These are phyloP conservation scores for Nasua narica DNA, from an alignment of 2,797 vertebrate genomes.

Conservation along the genomic window DNA sequence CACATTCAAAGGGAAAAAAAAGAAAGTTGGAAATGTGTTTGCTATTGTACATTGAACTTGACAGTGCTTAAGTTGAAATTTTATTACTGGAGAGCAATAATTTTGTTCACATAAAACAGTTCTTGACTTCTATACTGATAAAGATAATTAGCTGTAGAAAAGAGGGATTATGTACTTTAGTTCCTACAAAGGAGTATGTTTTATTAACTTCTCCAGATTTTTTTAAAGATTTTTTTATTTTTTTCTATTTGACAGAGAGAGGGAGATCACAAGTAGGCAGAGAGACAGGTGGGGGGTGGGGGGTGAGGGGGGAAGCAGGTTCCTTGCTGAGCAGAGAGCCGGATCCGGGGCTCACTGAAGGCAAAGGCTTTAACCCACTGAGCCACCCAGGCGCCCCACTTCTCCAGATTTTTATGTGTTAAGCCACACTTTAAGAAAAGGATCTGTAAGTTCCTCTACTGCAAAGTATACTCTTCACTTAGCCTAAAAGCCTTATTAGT, in stretches of 20 bases:
- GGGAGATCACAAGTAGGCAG: no score
- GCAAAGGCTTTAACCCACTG: no score
- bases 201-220: neutral
- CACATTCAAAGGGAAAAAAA: slow-evolving; percentile 9
- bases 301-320: no score
- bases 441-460: neutral
- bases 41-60: slow-evolving; percentile 13
- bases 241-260: no score
- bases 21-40: slow-evolving; percentile 35
- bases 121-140: neutral
- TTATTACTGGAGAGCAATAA: neutral
- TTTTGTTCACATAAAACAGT: neutral
- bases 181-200: neutral
- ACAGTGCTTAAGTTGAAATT: slow-evolving; percentile 9
- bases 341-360: no score
- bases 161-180: neutral
- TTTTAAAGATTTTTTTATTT: no score
- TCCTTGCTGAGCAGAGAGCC: no score
- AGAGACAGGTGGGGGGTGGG: no score
- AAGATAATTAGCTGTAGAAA: neutral
- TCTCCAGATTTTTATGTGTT: neutral
- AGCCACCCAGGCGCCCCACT: no score
- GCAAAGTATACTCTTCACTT: neutral
- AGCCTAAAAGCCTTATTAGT: neutral
- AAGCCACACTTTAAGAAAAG: slow-evolving; percentile 35